phyloP scores from a whole-genome alignment of 2,888 invertebrate genomes.

The Diplazon laetatorius region DNA sequence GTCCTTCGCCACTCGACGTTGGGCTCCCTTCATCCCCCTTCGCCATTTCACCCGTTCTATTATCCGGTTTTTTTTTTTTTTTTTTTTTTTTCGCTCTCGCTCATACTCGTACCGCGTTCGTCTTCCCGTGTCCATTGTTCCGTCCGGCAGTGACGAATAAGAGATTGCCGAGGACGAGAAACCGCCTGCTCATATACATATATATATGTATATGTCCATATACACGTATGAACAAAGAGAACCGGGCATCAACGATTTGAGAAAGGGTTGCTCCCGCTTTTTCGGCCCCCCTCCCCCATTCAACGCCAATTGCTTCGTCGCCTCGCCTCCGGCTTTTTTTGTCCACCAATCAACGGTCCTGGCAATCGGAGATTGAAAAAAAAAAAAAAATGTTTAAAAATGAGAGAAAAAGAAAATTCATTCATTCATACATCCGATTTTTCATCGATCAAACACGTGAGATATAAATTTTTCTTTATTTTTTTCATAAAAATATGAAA shows the following conservation, averaged over 20 bases:
- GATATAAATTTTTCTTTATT: too few species aligned
- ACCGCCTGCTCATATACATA: too few species aligned
- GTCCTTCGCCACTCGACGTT: too few species aligned
- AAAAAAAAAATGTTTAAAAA: too few species aligned
- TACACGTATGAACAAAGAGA: slow-evolving; percentile 31
- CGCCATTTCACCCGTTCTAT: slow-evolving; percentile 55
- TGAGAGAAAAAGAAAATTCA: too few species aligned
- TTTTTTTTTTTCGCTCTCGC: too few species aligned
- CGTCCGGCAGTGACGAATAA: slow-evolving; percentile 50
- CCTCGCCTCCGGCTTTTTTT: not conserved
- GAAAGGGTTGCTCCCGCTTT: slow-evolving; percentile 9
- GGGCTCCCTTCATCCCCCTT: slow-evolving; percentile 21
- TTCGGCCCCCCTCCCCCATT: not conserved
- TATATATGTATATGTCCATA: too few species aligned
- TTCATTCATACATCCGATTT: not conserved
- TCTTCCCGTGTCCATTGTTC: slow-evolving; percentile 53
- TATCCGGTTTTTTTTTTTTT: slow-evolving; percentile 61
- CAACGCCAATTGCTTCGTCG: not conserved
- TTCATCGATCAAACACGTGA: too few species aligned
- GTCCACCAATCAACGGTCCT: not conserved
- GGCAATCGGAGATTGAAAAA: not conserved
- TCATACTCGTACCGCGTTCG: slow-evolving; percentile 34
- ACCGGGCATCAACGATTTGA: not conserved
- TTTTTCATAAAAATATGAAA: not conserved
- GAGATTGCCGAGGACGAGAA: slow-evolving; percentile 41